A percentile compares a stretch with the other conserved stretches of the same genome.
Conservation (phyloP, 1,140 invertebrate genomes). For the Drosophila kurseongensis region DNA sequence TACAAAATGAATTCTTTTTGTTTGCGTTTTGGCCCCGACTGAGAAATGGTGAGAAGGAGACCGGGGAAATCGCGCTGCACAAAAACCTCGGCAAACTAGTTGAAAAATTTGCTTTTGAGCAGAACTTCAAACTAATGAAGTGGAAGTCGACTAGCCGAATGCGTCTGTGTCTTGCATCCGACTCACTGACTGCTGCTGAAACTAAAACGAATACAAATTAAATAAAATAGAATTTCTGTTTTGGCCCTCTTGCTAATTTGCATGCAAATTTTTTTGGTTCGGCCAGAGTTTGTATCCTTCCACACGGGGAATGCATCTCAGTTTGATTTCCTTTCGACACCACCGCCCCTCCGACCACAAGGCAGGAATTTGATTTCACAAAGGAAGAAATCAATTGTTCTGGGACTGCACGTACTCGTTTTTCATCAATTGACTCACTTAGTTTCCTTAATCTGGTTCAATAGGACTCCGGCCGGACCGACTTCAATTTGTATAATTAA, state of each 20-base stretch:
- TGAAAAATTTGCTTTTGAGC: slow-evolving; percentile 60
- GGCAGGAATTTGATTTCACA: slow-evolving; percentile 35
- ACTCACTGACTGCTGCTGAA: slow-evolving; percentile 15
- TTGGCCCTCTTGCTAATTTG: slow-evolving; percentile 39
- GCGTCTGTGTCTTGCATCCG: slow-evolving; percentile 26
- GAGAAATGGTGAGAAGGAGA: not conserved
- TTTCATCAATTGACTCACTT: slow-evolving; percentile 43
- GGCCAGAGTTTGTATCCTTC: slow-evolving; percentile 23
- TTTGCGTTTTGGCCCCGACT: slow-evolving; percentile 54
- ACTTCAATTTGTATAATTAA: slow-evolving; percentile 71
- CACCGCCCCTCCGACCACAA: not conserved
- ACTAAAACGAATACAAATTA: slow-evolving; percentile 59
- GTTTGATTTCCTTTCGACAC: slow-evolving; percentile 38
- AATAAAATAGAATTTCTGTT: slow-evolving; percentile 48
- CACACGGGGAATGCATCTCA: slow-evolving; percentile 38
- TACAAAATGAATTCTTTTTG: slow-evolving; percentile 73
- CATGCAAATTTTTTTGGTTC: slow-evolving; percentile 42
- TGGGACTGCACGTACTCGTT: slow-evolving; percentile 33
- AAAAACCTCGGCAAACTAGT: slow-evolving; percentile 58
- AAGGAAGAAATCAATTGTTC: slow-evolving; percentile 34
- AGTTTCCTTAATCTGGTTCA: slow-evolving; percentile 28
- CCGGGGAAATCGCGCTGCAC: slow-evolving; percentile 33
- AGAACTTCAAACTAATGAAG: slow-evolving; percentile 72
- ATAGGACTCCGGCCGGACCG: slow-evolving; percentile 30
- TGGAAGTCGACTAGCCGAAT: slow-evolving; percentile 41